Percentiles rank a stretch among this genome's conserved stretches.
Conservation (phyloP, 2,888 invertebrate species). For the Pelosia muscerda region DNA sequence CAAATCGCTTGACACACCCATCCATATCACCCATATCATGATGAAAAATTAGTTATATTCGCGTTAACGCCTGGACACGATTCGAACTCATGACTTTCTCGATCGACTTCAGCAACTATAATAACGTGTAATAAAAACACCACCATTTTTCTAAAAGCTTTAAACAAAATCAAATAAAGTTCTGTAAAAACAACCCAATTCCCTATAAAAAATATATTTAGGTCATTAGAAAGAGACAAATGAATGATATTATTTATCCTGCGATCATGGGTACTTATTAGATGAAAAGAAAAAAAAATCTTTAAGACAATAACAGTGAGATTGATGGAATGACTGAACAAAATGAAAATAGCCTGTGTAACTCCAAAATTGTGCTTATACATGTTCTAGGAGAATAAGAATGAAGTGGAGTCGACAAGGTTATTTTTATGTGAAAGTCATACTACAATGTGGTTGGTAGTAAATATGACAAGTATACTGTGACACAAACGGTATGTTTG, state of each 20-base stretch:
- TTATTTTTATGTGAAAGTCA: not conserved
- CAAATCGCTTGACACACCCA: too few relatives aligned
- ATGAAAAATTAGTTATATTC: too few relatives aligned
- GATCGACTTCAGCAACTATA: too few relatives aligned
- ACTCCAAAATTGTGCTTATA: slow-evolving; percentile 74
- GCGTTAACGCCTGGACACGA: too few relatives aligned
- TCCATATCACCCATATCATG: too few relatives aligned
- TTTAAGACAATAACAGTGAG: slow-evolving; percentile 60
- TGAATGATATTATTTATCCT: not conserved
- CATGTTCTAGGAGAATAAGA: slow-evolving; percentile 59
- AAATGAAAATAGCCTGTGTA: slow-evolving; percentile 75
- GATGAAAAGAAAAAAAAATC: slow-evolving; percentile 36
- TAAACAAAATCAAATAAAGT: not conserved
- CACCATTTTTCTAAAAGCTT: not conserved
- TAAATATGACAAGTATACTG: too few relatives aligned
- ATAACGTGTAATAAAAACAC: not conserved
- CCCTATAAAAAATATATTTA: not conserved
- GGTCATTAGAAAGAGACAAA: not conserved
- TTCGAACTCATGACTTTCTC: too few relatives aligned
- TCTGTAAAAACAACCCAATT: not conserved
- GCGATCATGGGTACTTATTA: slow-evolving; percentile 4
- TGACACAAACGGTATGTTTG: too few relatives aligned
- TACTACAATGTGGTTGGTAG: too few relatives aligned
- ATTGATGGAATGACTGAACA: slow-evolving; percentile 80
- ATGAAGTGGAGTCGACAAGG: slow-evolving; percentile 37